These are phyloP conservation scores for Pangasianodon hypophthalmus DNA, from an alignment of 2,113 vertebrate genomes.

Conservation along the genomic window DNA sequence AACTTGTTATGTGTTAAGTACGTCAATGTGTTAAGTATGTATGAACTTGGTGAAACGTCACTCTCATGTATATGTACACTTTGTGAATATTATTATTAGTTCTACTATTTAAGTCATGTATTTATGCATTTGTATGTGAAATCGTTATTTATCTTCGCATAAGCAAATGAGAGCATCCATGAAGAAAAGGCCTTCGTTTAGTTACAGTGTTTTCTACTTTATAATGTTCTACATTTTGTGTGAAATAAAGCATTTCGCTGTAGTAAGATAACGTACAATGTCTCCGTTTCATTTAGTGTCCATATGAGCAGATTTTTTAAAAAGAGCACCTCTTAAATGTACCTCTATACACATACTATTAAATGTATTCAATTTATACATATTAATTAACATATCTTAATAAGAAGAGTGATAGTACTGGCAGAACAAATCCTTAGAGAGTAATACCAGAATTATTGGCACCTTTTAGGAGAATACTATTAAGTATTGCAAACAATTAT, in stretches of 20 bases:
- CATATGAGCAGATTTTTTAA: neutral
- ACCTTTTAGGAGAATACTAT: neutral
- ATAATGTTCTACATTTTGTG: conserved; percentile 60
- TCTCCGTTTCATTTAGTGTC: conserved; percentile 35
- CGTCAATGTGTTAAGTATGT: conserved; percentile 60
- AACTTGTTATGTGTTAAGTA: conserved; percentile 58
- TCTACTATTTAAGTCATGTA: conserved; percentile 69
- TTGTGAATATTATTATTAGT: conserved; percentile 59
- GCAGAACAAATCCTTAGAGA: neutral
- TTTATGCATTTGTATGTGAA: conserved; percentile 69
- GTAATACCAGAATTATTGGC: neutral
- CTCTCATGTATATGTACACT: conserved; percentile 35
- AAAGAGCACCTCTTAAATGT: neutral
- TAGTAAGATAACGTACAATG: conserved; percentile 34
- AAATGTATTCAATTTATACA: neutral
- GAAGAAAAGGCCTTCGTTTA: conserved; percentile 55
- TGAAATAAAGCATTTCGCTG: conserved; percentile 72
- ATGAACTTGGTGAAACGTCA: conserved; percentile 49
- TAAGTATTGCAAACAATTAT: neutral
- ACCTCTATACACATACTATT: neutral
- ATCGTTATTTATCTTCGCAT: conserved; percentile 67
- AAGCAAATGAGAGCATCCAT: conserved; percentile 36
- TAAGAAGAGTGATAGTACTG: neutral
- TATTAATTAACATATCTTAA: neutral
- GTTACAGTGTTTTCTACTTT: conserved; percentile 64